Evolutionary conservation across 2,797 vertebrate species (phyloP).

Genomic region (Megaceryle alcyon): DNA sequence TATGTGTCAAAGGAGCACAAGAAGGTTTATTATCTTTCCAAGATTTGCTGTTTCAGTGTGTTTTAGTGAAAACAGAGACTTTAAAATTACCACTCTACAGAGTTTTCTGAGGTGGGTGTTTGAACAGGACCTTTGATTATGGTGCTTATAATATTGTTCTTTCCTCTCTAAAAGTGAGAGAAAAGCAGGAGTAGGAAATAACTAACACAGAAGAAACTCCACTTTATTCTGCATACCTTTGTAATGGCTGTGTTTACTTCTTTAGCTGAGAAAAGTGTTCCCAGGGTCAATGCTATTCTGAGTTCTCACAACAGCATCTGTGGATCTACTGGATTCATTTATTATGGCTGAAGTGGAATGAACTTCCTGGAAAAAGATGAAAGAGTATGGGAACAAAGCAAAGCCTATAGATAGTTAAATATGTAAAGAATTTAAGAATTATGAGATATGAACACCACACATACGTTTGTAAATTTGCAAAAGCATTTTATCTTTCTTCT

Average conservation of each 20-base stretch:
- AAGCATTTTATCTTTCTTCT: neutral
- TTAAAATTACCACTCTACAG: neutral
- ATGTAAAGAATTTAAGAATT: neutral
- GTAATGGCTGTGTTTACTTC: neutral
- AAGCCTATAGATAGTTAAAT: neutral
- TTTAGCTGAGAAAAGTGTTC: neutral
- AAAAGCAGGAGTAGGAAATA: neutral
- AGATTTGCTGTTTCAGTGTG: neutral
- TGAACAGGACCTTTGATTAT: neutral
- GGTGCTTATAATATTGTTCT: neutral
- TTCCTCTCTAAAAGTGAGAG: neutral
- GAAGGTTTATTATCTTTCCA: neutral
- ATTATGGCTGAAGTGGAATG: neutral
- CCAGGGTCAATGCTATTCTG: neutral
- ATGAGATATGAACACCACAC: neutral
- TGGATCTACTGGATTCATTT: neutral
- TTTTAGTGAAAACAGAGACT: neutral
- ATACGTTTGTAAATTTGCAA: neutral
- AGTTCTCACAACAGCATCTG: neutral
- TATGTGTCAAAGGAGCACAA: neutral
- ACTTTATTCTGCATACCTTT: neutral
- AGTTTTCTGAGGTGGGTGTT: neutral
- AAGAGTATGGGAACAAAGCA: neutral
- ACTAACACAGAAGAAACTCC: neutral
- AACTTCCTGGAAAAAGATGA: neutral